These are phyloP conservation scores for Nestor notabilis DNA, from an alignment of 2,113 vertebrate species.

Conservation along the genomic window DNA sequence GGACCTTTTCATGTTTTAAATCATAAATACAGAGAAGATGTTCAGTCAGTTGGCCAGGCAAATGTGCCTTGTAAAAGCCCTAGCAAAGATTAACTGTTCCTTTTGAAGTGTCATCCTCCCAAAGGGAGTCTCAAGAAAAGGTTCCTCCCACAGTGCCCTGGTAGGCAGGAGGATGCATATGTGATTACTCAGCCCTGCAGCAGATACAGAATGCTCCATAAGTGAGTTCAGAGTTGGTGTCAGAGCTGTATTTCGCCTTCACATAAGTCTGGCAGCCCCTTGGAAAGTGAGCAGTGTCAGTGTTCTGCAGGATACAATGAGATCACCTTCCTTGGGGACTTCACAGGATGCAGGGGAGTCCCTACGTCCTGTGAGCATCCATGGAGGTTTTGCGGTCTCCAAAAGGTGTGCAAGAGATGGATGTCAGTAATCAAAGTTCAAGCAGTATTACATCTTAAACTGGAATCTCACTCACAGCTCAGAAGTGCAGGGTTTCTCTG, in stretches of 20 bases:
- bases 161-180: not conserved
- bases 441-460: not conserved
- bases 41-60: not conserved
- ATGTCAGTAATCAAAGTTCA: not conserved
- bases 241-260: not conserved
- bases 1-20: not conserved
- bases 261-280: not conserved
- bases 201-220: not conserved
- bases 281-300: not conserved
- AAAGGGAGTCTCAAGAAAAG: not conserved
- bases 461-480: not conserved
- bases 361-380: not conserved
- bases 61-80: not conserved
- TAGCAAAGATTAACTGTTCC: not conserved
- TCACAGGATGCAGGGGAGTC: rapidly evolving
- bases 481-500: not conserved
- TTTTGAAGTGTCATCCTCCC: not conserved
- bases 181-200: not conserved
- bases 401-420: not conserved
- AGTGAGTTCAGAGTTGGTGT: rapidly evolving
- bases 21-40: not conserved
- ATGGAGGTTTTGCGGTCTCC: not conserved
- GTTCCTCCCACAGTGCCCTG: not conserved
- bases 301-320: not conserved
- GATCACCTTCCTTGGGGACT: not conserved